phyloP scores from a whole-genome alignment of 2,888 invertebrate genomes.

The Salpingus planirostris region DNA sequence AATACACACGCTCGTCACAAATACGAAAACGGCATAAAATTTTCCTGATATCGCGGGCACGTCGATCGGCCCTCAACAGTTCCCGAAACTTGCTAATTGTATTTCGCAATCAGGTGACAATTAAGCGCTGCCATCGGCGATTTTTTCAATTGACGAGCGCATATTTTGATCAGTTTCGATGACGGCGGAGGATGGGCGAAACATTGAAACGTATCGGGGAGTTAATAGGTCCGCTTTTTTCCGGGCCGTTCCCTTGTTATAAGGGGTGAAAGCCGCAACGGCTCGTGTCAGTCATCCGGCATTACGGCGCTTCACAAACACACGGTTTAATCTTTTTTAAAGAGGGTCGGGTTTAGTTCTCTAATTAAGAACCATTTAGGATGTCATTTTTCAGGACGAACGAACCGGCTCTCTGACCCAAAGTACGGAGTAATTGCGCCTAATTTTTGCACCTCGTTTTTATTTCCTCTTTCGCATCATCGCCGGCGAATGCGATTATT shows the following conservation, averaged over 20 bases:
- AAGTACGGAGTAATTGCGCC: conserved; percentile 34
- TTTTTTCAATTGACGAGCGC: neutral
- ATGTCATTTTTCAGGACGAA: conserved; percentile 40
- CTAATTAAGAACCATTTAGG: conserved; percentile 45
- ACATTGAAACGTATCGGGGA: conserved; percentile 31
- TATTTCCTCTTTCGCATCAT: conserved; percentile 3
- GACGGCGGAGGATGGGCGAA: conserved; percentile 6
- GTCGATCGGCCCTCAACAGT: conserved; percentile 18
- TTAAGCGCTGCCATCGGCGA: conserved; percentile 7
- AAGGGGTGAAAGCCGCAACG: conserved; percentile 23
- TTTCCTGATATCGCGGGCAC: no score
- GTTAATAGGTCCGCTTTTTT: conserved; percentile 31
- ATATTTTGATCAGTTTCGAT: neutral
- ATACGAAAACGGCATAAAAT: no score
- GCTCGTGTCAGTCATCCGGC: conserved; percentile 41
- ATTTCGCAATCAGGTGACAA: conserved; percentile 11
- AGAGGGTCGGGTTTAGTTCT: conserved; percentile 42
- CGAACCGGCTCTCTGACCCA: no score
- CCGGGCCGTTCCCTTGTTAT: conserved; percentile 18
- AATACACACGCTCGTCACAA: conserved; percentile 23
- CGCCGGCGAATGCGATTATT: conserved; percentile 3
- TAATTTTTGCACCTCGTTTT: conserved; percentile 30
- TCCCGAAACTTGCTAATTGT: conserved; percentile 13
- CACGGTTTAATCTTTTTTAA: conserved; percentile 43
- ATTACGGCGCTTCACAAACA: conserved; percentile 43